A percentile compares a stretch with the other conserved stretches of the same genome.
phyloP scores from a whole-genome alignment of 2,888 invertebrate species.

The Seladonia tumulorum region DNA sequence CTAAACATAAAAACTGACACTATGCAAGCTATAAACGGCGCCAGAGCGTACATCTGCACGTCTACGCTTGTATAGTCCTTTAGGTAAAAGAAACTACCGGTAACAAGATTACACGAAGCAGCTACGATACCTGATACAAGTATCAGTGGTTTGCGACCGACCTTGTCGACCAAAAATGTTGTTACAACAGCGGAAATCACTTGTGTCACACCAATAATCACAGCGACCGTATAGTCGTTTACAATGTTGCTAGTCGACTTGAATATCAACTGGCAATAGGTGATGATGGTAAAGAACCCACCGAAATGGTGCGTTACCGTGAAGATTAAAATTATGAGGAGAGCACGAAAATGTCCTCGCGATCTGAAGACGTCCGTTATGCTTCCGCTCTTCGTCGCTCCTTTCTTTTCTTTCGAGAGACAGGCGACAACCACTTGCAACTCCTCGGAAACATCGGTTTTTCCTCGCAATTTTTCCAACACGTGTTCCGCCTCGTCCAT shows the following conservation, averaged over 20 bases:
- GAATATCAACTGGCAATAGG: slow-evolving; percentile 84
- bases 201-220: slow-evolving; percentile 74
- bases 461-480: slow-evolving; percentile 84
- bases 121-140: slow-evolving; percentile 78
- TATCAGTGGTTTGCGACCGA: slow-evolving; percentile 84
- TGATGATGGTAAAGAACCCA: slow-evolving; percentile 79
- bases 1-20: slow-evolving; percentile 70
- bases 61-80: slow-evolving; percentile 67
- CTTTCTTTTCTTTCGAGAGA: slow-evolving; percentile 35
- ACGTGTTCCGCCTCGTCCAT: slow-evolving; percentile 83
- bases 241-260: slow-evolving; percentile 66
- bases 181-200: slow-evolving; percentile 78
- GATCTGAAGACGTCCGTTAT: slow-evolving; percentile 71
- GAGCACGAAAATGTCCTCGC: slow-evolving; percentile 80
- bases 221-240: slow-evolving; percentile 71
- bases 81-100: slow-evolving; percentile 69
- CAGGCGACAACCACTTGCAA: slow-evolving; percentile 70
- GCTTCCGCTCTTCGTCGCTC: neutral
- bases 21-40: slow-evolving; percentile 67
- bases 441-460: slow-evolving; percentile 85
- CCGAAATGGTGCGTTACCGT: slow-evolving; percentile 84
- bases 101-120: slow-evolving; percentile 67
- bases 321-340: slow-evolving; percentile 82
- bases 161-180: slow-evolving; percentile 81
- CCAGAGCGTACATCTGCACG: slow-evolving; percentile 56